Conservation (phyloP, 2,888 invertebrate species). For the Diaprepes abbreviatus region DNA sequence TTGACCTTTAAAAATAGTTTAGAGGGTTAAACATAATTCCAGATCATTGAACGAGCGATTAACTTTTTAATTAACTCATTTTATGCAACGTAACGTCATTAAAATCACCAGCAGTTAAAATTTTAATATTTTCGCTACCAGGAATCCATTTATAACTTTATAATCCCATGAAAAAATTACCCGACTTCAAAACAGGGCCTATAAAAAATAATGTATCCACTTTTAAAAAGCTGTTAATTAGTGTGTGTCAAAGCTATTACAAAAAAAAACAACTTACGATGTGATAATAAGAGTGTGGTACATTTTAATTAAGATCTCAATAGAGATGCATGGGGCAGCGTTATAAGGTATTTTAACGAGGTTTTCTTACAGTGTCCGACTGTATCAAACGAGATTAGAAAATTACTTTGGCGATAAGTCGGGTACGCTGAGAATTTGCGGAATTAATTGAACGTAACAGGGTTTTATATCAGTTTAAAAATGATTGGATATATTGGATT, state of each 20-base stretch:
- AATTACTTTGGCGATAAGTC: not conserved
- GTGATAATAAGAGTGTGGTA: not conserved
- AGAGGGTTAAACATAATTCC: no score
- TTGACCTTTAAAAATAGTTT: no score
- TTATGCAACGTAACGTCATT: no score
- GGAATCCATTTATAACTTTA: not conserved
- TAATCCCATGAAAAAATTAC: not conserved
- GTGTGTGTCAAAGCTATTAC: not conserved
- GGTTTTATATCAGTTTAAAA: no score
- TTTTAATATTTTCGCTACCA: not conserved
- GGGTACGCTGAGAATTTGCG: not conserved
- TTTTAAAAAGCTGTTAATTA: not conserved
- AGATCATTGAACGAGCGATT: no score
- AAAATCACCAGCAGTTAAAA: no score
- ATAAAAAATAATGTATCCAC: slow-evolving; percentile 1
- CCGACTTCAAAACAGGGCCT: not conserved
- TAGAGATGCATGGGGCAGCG: not conserved
- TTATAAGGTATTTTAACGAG: not conserved
- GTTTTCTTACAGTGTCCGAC: not conserved
- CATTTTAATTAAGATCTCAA: not conserved
- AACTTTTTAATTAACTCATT: no score
- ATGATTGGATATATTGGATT: no score
- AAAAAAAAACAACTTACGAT: not conserved
- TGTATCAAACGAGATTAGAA: not conserved
- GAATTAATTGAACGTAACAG: not conserved